Conservation (phyloP, 2,888 invertebrate genomes). For the Thyatira batis region DNA sequence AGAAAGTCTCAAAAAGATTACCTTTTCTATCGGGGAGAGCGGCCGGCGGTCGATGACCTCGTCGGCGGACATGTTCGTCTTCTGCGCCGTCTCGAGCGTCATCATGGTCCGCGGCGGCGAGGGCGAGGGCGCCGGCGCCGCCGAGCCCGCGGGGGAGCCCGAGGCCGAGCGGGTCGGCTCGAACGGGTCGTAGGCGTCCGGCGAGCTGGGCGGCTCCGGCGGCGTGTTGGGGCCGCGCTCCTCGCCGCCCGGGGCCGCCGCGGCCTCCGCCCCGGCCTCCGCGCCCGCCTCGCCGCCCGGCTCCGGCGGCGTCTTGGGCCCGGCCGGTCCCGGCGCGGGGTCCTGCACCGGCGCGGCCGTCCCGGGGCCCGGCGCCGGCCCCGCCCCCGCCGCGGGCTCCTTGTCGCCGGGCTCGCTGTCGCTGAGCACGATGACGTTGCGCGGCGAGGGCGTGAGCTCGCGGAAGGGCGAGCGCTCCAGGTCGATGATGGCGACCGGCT, state of each 20-base stretch:
- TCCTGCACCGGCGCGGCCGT: constrained; percentile 1
- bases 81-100: constrained; percentile 76
- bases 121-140: constrained; percentile 16
- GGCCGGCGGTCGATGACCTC: constrained; percentile 73
- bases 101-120: constrained; percentile 48
- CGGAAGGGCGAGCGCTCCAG: constrained; percentile 92
- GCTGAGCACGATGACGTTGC: constrained; percentile 91
- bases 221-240: constrained; percentile 88
- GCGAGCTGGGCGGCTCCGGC: constrained; percentile 83
- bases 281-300: constrained; percentile 82
- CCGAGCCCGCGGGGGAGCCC: constrained; percentile 77
- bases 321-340: constrained; percentile 27
- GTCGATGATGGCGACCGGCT: constrained; percentile 93
- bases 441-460: constrained; percentile 90
- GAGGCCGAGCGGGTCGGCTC: constrained; percentile 93
- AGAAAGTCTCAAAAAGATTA: no score
- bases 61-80: constrained; percentile 74
- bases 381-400: constrained; percentile 43
- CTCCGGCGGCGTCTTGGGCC: constrained; percentile 45
- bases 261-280: constrained; percentile 84
- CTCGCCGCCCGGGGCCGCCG: constrained; percentile 80
- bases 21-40: constrained; percentile 83
- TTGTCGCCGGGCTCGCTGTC: constrained; percentile 88
- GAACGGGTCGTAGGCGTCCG: constrained; percentile 95
- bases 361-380: constrained; percentile 20